Conservation (phyloP, 2,113 vertebrate species). For the Rhynchomys soricoides region DNA sequence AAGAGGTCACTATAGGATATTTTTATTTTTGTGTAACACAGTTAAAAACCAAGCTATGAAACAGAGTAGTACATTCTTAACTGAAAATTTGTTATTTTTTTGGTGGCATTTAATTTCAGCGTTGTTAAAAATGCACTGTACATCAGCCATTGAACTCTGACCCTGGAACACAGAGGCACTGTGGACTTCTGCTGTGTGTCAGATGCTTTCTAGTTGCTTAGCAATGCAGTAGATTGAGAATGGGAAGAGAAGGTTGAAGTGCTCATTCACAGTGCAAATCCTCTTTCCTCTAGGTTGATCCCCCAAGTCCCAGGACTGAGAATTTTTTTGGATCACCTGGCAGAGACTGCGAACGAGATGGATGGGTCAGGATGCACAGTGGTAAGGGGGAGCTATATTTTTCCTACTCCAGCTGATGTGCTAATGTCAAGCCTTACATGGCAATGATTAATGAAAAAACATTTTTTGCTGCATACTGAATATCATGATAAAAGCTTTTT, state of each 20-base stretch:
- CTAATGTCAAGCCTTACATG: background rate
- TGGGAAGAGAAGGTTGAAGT: background rate
- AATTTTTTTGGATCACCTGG: constrained; percentile 61
- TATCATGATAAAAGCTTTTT: background rate
- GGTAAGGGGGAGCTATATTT: constrained; percentile 76
- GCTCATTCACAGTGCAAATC: constrained; percentile 5
- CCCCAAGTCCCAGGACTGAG: constrained; percentile 78
- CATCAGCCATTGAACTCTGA: background rate
- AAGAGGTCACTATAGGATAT: background rate
- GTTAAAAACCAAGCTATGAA: constrained; percentile 33
- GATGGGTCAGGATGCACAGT: constrained; percentile 69
- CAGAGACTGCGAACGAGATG: constrained; percentile 76
- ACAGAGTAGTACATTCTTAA: background rate
- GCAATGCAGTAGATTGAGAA: background rate
- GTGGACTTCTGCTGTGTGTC: background rate
- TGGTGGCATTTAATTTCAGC: background rate
- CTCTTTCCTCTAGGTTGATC: constrained; percentile 81
- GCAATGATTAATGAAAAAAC: background rate
- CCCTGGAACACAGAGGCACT: background rate
- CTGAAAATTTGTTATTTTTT: constrained; percentile 6
- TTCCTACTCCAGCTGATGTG: background rate
- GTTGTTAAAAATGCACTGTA: background rate
- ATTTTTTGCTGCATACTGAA: background rate
- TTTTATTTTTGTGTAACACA: background rate
- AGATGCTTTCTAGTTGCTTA: background rate